These are phyloP conservation scores for Drosophila pullipes DNA, from an alignment of 2,888 invertebrate genomes.

Conservation along the genomic window DNA sequence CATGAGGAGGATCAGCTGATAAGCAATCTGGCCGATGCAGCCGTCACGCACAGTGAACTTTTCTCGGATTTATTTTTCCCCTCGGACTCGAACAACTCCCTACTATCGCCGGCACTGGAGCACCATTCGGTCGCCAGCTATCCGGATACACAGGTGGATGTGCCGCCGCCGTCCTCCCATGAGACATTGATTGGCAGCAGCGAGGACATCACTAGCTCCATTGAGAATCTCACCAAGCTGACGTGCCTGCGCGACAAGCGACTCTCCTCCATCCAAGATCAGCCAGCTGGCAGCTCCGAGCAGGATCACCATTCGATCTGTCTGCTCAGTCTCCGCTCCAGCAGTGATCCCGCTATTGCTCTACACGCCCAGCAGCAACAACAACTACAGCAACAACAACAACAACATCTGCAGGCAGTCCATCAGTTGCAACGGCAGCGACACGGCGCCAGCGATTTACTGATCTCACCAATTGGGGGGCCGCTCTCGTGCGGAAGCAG, in stretches of 20 bases:
- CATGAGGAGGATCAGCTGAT: constrained; percentile 82
- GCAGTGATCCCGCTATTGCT: constrained; percentile 85
- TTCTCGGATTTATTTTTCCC: constrained; percentile 85
- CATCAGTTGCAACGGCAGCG: constrained; percentile 50
- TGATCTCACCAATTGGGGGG: constrained; percentile 78
- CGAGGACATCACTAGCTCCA: constrained; percentile 79
- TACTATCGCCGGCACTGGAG: constrained; percentile 78
- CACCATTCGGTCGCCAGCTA: constrained; percentile 64
- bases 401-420: constrained; percentile 60
- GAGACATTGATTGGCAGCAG: constrained; percentile 76
- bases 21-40: constrained; percentile 77
- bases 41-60: constrained; percentile 81
- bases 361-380: constrained; percentile 82
- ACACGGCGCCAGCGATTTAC: constrained; percentile 55
- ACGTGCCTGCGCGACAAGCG: constrained; percentile 83
- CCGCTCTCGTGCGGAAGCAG: constrained; percentile 87
- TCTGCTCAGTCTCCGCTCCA: constrained; percentile 83
- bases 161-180: constrained; percentile 59
- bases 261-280: constrained; percentile 83
- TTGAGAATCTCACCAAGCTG: constrained; percentile 83
- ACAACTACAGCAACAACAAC: constrained; percentile 67
- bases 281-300: constrained; percentile 60
- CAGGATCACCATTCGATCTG: constrained; percentile 80
- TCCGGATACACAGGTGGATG: constrained; percentile 57
- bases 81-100: constrained; percentile 84